These are phyloP conservation scores for Pteromalus puparum DNA, from an alignment of 1,140 invertebrate genomes.

Conservation along the genomic window DNA sequence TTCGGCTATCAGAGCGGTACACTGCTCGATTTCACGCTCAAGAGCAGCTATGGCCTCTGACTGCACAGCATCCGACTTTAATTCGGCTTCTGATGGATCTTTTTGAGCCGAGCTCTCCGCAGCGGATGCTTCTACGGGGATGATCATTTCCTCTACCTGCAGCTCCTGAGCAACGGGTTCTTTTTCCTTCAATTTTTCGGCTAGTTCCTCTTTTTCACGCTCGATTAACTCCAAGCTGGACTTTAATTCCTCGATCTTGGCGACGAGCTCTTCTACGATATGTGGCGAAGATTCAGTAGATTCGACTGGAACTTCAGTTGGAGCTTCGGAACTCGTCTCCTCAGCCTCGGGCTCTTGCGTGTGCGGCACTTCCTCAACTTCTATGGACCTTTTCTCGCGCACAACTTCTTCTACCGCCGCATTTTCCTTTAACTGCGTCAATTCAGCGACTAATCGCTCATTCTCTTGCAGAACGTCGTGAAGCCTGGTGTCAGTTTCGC, in stretches of 20 bases:
- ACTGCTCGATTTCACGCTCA: slow-evolving; percentile 73
- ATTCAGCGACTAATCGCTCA: slow-evolving; percentile 59
- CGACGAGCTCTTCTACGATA: not conserved
- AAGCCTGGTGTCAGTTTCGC: slow-evolving; percentile 69
- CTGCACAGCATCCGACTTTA: not conserved
- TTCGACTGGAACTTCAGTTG: not conserved
- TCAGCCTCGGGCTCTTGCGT: not conserved
- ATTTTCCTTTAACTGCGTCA: slow-evolving; percentile 58
- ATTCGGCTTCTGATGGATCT: not conserved
- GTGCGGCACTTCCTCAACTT: not conserved
- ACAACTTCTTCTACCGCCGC: slow-evolving; percentile 16
- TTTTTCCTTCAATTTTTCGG: slow-evolving; percentile 58
- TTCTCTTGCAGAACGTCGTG: slow-evolving; percentile 71
- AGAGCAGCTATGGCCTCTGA: slow-evolving; percentile 58
- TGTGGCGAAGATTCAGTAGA: not conserved
- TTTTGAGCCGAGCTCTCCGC: not conserved
- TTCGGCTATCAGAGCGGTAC: slow-evolving; percentile 71
- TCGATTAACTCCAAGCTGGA: slow-evolving; percentile 58
- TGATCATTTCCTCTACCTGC: not conserved
- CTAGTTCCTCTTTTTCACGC: slow-evolving; percentile 55
- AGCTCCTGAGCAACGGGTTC: not conserved
- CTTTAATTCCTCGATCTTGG: slow-evolving; percentile 57
- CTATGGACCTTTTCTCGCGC: not conserved
- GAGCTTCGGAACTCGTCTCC: not conserved
- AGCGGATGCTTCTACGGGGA: not conserved